Evolutionary conservation across 1,140 invertebrate species (phyloP).

Genomic region (Aricia agestis): DNA sequence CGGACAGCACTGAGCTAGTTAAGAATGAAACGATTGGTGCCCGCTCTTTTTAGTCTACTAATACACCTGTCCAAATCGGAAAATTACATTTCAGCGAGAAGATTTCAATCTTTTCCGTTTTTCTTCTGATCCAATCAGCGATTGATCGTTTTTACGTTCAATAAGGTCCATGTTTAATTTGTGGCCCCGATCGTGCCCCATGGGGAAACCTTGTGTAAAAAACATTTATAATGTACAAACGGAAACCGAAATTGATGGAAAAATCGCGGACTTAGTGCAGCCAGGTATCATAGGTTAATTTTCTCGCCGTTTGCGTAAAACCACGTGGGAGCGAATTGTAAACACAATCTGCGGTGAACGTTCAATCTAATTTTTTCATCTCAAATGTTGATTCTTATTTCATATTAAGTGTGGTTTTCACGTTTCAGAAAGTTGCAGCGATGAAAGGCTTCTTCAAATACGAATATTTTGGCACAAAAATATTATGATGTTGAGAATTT

Average conservation of each 20-base stretch:
- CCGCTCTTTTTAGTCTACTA: not conserved
- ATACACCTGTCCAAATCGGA: not conserved
- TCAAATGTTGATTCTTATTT: not conserved
- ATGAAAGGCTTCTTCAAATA: too few relatives aligned
- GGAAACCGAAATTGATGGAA: not conserved
- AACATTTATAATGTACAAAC: conserved; percentile 1
- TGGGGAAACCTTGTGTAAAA: conserved; percentile 6
- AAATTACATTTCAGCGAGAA: not conserved
- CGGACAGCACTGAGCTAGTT: not conserved
- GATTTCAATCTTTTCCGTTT: conserved; percentile 1
- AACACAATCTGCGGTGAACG: conserved; percentile 13
- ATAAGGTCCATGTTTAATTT: not conserved
- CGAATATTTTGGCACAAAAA: too few relatives aligned
- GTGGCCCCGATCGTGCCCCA: not conserved
- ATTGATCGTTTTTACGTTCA: not conserved
- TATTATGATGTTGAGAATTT: too few relatives aligned
- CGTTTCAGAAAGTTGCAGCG: too few relatives aligned
- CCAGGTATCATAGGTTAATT: conserved; percentile 17
- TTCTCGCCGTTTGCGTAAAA: conserved; percentile 17
- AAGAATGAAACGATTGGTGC: not conserved
- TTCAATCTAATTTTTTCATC: not conserved
- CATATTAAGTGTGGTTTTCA: not conserved
- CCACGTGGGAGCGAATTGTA: conserved; percentile 15
- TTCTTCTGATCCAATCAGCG: not conserved
- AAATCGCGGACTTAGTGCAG: conserved; percentile 1